Conservation (phyloP, 2,797 vertebrate species). For the Nyctalus aviator region DNA sequence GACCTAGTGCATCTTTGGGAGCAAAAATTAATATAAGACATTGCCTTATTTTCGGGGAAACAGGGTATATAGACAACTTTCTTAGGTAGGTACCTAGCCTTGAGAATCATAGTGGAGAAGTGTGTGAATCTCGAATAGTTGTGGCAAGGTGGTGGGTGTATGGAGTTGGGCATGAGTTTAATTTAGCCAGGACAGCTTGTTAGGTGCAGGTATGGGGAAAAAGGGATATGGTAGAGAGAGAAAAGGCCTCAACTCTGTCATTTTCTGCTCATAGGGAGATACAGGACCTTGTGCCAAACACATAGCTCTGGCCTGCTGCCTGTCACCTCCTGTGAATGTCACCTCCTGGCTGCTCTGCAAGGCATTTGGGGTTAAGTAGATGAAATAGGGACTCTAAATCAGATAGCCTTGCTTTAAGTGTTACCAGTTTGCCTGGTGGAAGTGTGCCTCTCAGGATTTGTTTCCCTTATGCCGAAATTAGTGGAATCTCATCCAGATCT, state of each 20-base stretch:
- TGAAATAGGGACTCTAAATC: slow-evolving; percentile 27
- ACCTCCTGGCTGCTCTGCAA: background rate
- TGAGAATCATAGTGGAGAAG: background rate
- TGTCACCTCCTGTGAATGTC: background rate
- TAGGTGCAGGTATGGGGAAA: background rate
- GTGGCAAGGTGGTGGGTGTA: background rate
- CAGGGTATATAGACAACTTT: background rate
- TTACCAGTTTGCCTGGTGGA: background rate
- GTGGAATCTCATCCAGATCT: slow-evolving; percentile 11
- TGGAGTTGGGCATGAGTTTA: background rate
- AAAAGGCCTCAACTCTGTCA: background rate
- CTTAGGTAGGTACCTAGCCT: background rate
- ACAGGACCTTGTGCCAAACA: background rate
- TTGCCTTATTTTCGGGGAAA: no score
- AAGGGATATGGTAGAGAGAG: background rate
- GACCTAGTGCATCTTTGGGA: no score
- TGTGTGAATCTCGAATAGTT: background rate
- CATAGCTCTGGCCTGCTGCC: background rate
- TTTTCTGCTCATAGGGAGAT: background rate
- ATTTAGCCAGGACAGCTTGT: background rate
- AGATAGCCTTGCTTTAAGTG: slow-evolving; percentile 37
- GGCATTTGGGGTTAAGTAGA: slow-evolving; percentile 21
- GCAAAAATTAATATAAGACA: no score
- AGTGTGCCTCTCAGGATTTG: background rate
- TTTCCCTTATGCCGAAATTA: background rate